Conservation (phyloP, 2,797 vertebrate species). For the Hipposideros larvatus region DNA sequence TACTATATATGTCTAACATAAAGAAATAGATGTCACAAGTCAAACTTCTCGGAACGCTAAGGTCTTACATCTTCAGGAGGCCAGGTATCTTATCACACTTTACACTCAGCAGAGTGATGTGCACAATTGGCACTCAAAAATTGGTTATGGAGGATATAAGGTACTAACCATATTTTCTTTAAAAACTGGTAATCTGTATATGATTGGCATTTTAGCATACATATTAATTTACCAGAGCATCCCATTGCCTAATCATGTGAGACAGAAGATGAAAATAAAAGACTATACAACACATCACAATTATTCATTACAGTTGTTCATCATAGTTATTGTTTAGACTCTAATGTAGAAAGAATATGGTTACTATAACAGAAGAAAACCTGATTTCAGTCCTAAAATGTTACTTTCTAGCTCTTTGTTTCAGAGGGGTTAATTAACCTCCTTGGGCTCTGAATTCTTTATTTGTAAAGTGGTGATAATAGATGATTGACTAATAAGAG, state of each 20-base stretch:
- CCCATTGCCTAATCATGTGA: not conserved
- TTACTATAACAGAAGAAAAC: not conserved
- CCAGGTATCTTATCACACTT: not conserved
- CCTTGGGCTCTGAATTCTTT: not conserved
- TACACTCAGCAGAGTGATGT: not conserved
- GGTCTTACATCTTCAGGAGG: not conserved
- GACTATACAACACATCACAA: not conserved
- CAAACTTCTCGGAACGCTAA: not conserved
- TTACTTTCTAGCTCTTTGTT: not conserved
- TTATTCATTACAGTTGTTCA: not conserved
- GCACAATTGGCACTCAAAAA: not conserved
- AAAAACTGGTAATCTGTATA: not conserved
- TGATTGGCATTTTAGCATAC: not conserved
- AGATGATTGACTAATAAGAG: not conserved
- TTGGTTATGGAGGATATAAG: not conserved
- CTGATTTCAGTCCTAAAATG: not conserved
- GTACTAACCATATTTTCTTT: not conserved
- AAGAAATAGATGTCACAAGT: not conserved
- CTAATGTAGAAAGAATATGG: not conserved
- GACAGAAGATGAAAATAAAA: not conserved
- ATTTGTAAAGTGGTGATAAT: not conserved
- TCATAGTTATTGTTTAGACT: not conserved
- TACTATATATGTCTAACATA: not conserved
- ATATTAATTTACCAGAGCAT: not conserved
- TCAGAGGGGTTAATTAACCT: not conserved